Percentiles rank a stretch among this genome's conserved stretches.
Evolutionary conservation across 2,888 invertebrate species (phyloP).

Genomic region (Folsomia candida): DNA sequence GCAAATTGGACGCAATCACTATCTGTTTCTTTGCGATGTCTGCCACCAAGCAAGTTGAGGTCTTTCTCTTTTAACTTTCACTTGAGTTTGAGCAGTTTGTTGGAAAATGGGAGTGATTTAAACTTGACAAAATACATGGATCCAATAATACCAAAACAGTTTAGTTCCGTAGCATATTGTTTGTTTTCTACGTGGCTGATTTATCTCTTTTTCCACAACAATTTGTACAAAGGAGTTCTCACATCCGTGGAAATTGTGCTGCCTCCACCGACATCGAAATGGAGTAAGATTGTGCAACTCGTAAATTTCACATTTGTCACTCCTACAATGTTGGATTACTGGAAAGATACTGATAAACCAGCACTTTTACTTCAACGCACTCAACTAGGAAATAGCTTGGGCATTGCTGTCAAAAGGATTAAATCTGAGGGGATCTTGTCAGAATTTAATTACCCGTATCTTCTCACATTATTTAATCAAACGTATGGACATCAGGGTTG

Average conservation of each 20-base stretch:
- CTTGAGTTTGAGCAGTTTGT: not conserved
- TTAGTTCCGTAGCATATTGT: not conserved
- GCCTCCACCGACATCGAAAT: not conserved
- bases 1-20: not conserved
- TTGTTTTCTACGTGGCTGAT: not conserved
- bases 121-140: not conserved
- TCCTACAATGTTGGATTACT: not conserved
- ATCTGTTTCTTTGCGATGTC: not conserved
- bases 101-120: constrained; percentile 1
- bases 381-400: not conserved
- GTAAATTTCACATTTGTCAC: not conserved
- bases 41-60: not conserved
- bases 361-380: not conserved
- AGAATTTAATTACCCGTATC: not conserved
- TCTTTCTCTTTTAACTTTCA: not conserved
- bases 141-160: too few relatives aligned
- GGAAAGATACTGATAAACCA: not conserved
- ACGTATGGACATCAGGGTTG: not conserved
- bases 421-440: not conserved
- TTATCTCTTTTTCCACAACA: constrained; percentile 6
- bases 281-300: not conserved
- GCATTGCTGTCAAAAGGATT: not conserved
- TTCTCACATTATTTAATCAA: not conserved
- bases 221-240: constrained; percentile 1
- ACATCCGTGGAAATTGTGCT: not conserved